These are phyloP conservation scores for Crotophaga sulcirostris DNA, from an alignment of 2,113 vertebrate species.

Conservation along the genomic window DNA sequence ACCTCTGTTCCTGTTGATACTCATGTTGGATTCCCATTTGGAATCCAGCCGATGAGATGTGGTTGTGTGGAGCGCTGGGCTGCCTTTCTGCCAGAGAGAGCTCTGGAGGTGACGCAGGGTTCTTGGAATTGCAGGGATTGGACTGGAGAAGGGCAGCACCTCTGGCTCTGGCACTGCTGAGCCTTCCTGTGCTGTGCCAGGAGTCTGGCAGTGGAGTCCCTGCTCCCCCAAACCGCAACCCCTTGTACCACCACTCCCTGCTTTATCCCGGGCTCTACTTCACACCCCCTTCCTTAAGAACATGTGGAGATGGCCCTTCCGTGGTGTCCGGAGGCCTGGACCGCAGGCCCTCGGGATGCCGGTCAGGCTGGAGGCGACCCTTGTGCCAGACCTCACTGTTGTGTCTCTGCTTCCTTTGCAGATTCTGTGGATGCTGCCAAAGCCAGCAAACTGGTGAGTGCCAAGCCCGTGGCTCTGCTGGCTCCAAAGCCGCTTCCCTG, in stretches of 20 bases:
- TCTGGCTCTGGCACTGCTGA: too few species aligned
- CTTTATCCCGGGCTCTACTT: neutral
- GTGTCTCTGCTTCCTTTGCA: slow-evolving; percentile 38
- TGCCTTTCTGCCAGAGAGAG: neutral
- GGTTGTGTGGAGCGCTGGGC: rapidly evolving
- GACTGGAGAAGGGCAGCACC: too few species aligned
- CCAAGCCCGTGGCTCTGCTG: neutral
- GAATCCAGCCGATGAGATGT: neutral
- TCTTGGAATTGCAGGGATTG: neutral
- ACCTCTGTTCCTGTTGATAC: too few species aligned
- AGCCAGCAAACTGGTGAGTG: slow-evolving; percentile 89
- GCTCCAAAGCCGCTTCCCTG: too few species aligned
- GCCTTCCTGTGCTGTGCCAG: neutral
- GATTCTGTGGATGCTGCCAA: slow-evolving; percentile 77
- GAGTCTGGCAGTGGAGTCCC: neutral
- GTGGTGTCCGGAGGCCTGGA: rapidly evolving
- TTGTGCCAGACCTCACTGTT: neutral
- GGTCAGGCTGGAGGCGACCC: neutral
- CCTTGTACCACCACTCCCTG: neutral
- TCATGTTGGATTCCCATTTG: rapidly evolving
- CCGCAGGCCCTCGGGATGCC: too few species aligned
- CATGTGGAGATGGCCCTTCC: rapidly evolving
- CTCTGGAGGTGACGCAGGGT: neutral
- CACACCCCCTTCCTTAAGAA: rapidly evolving
- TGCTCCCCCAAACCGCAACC: neutral